Conservation (phyloP, 1,140 invertebrate species). For the Atopsyche davidsoni region DNA sequence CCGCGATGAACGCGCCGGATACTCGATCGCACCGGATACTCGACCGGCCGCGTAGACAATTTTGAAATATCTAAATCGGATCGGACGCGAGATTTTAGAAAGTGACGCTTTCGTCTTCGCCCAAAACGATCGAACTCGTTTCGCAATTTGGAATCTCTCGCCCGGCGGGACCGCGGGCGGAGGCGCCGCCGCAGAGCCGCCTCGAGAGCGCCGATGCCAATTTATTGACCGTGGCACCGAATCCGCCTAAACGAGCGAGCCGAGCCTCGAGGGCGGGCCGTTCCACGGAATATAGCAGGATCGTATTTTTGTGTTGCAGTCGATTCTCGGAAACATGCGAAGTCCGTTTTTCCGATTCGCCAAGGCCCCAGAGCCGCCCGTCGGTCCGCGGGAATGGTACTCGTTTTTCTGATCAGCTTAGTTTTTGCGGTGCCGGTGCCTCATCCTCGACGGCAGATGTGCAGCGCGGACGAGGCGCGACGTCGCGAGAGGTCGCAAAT, state of each 20-base stretch:
- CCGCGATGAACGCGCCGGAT: not conserved
- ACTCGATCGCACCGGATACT: not conserved
- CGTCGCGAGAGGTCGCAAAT: no score
- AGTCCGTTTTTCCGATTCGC: no score
- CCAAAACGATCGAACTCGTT: not conserved
- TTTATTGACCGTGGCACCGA: constrained; percentile 20
- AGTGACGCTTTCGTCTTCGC: not conserved
- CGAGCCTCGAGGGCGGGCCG: not conserved
- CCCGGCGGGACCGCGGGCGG: no score
- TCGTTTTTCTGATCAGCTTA: constrained; percentile 23
- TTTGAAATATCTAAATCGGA: no score
- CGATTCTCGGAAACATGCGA: no score
- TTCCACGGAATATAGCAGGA: no score
- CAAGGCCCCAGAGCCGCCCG: no score
- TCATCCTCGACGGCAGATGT: constrained; percentile 9
- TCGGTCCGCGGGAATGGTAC: constrained; percentile 11
- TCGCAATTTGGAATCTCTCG: no score
- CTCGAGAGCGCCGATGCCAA: constrained; percentile 10
- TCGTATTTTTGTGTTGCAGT: no score
- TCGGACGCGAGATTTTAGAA: not conserved
- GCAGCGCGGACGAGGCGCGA: constrained; percentile 29
- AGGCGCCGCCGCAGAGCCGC: no score
- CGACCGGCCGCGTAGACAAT: no score
- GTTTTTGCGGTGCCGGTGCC: constrained; percentile 19
- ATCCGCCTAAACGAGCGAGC: constrained; percentile 9